phyloP scores from a whole-genome alignment of 53 echinoderm and acorn worm genomes.

The Henricia sp. region DNA sequence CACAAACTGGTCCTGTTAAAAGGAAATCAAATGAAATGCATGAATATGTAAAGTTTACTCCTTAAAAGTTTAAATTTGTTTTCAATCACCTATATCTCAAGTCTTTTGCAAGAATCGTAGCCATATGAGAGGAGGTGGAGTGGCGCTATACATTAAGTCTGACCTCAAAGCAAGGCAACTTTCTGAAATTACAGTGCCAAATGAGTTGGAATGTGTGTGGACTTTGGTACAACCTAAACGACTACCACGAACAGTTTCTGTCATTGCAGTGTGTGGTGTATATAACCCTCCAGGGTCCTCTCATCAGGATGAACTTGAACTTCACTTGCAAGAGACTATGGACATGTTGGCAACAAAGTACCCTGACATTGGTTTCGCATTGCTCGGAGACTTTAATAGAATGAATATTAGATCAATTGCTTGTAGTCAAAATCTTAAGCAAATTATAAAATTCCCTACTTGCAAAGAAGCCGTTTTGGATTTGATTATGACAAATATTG shows the following conservation, averaged over 20 bases:
- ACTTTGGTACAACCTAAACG: neutral
- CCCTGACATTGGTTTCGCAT: neutral
- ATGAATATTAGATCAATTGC: neutral
- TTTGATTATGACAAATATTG: constrained; percentile 8
- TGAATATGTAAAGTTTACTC: too few relatives aligned
- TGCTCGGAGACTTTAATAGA: constrained; percentile 6
- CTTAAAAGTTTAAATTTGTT: too few relatives aligned
- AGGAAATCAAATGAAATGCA: too few relatives aligned
- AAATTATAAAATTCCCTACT: constrained; percentile 23
- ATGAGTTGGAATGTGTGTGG: constrained; percentile 13
- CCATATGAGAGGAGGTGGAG: neutral
- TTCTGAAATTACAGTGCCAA: neutral
- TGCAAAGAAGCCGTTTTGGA: neutral
- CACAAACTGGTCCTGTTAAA: too few relatives aligned
- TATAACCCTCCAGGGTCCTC: neutral
- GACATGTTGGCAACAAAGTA: neutral
- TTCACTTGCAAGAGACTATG: neutral
- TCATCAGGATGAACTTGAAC: neutral
- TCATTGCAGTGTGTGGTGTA: neutral
- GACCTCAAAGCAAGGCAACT: neutral
- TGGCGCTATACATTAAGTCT: neutral
- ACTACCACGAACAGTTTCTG: neutral
- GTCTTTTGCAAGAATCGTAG: too few relatives aligned
- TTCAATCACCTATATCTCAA: too few relatives aligned
- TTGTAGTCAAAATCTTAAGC: neutral